Percentiles rank a stretch among this genome's conserved stretches.
Conservation (phyloP, 2,113 vertebrate species). For the Turdus rufiventris region DNA sequence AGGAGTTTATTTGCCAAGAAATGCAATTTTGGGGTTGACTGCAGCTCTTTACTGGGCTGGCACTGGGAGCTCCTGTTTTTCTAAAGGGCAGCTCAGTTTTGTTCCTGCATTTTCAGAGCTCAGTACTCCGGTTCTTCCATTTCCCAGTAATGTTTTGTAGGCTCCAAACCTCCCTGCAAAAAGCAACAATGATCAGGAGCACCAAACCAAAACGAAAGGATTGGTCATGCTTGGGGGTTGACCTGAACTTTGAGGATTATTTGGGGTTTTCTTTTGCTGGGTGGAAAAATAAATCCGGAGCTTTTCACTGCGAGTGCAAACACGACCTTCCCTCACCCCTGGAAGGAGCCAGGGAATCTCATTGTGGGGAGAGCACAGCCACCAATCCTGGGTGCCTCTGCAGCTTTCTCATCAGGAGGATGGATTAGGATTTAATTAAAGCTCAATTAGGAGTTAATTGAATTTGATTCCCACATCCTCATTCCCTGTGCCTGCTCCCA, state of each 20-base stretch:
- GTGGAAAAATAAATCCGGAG: not conserved
- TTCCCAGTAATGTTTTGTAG: not conserved
- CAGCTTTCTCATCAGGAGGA: not conserved
- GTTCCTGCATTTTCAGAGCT: not conserved
- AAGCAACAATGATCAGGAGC: not conserved
- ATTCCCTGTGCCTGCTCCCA: not conserved
- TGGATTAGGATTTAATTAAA: not conserved
- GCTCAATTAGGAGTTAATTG: not conserved
- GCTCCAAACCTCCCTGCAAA: not conserved
- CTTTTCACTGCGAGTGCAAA: not conserved
- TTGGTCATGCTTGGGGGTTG: not conserved
- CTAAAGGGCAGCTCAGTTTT: not conserved
- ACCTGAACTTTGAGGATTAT: not conserved
- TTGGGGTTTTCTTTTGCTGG: not conserved
- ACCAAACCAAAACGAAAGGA: not conserved
- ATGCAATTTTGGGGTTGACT: conserved; percentile 37
- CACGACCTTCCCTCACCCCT: not conserved
- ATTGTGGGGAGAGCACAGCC: not conserved
- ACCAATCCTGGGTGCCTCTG: not conserved
- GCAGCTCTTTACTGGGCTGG: not conserved
- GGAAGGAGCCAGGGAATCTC: not conserved
- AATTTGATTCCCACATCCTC: not conserved
- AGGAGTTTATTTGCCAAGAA: conserved; percentile 28
- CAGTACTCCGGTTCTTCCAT: not conserved
- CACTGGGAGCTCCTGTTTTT: not conserved